Conservation (phyloP, 2,888 invertebrate genomes). For the Keiferia lycopersicella region DNA sequence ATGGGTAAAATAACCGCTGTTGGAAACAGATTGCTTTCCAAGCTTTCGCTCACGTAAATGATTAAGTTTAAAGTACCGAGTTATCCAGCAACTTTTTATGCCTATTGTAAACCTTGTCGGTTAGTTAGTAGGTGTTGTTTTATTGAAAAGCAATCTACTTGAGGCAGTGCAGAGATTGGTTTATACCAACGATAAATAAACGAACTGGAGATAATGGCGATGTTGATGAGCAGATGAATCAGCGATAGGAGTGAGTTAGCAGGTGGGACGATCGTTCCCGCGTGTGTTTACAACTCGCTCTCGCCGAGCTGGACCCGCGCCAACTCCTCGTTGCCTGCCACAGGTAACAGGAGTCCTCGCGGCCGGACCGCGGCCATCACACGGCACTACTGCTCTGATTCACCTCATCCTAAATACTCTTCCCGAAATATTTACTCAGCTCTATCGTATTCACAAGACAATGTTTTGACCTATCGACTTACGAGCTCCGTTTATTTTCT, state of each 20-base stretch:
- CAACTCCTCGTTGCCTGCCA: conserved; percentile 66
- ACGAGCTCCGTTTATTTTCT: conserved; percentile 33
- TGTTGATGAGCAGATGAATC: conserved; percentile 1
- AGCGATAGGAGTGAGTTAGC: neutral
- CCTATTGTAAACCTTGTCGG: neutral
- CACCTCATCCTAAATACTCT: conserved; percentile 65
- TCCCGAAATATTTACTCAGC: conserved; percentile 42
- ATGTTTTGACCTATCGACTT: conserved; percentile 37
- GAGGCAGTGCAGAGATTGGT: conserved; percentile 34
- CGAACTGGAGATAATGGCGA: conserved; percentile 14
- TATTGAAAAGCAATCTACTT: conserved; percentile 26
- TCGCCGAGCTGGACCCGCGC: conserved; percentile 57
- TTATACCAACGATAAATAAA: conserved; percentile 33
- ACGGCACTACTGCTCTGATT: conserved; percentile 51
- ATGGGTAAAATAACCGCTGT: conserved; percentile 17
- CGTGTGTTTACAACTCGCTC: conserved; percentile 28
- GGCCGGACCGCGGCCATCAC: conserved; percentile 51
- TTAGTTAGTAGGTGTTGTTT: conserved; percentile 18
- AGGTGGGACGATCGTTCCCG: conserved; percentile 25
- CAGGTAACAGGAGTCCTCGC: conserved; percentile 69
- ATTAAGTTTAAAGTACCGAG: neutral
- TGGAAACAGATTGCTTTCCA: conserved; percentile 9
- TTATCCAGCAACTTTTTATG: neutral
- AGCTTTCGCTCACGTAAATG: conserved; percentile 3
- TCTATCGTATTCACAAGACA: conserved; percentile 40